Base-by-base conservation (phyloP, 2,113 vertebrate species). In the Eulemur rufifrons region DNA sequence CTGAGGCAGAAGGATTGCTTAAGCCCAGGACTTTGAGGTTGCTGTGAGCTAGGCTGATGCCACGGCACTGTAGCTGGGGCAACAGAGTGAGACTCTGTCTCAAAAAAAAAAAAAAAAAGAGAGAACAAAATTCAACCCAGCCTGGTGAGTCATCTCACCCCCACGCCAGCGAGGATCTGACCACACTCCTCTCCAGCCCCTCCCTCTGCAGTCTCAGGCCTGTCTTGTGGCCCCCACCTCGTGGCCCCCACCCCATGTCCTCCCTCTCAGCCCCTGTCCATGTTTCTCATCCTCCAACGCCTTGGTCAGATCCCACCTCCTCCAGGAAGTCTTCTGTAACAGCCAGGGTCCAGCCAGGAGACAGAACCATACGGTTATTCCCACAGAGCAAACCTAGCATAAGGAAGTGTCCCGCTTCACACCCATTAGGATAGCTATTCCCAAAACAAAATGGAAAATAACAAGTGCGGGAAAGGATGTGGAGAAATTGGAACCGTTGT, bases 361-460 rank as follows among this genome's bases (percentile, higher is more conserved):
- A 6, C 0, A 1, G 50, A 37, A 7, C 15, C 85, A 13, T 42
- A 2, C 1, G 1, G n/a, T 21, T 18, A 8, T 52, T 6, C 50
- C 8, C 8, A 14, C 29, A n/a, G 54, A n/a, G 37, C 27, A 17
- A 27, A 4, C 17, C 3, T 0, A 20, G 15, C 32, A 27, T 4
- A 25, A 20, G 59, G 39, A 29, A 4, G 10, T 0, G 4, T 21
- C 4, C 20, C 8, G 1, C 6, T 8, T 4, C 56, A 32, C 34
- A 14, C 13, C n/a, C 25, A 2, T 27, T 14, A 18, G 50, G n/a
- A 21, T 2, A 61, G 61, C 45, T 20, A 0, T 20, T 0, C 14
- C 6, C 50, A 47, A 63, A 27, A 45, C 42, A 76, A 76, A 39
- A 64, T 37, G 29, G 66, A 34, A 29, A 47, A 34, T 47, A 11